Evolutionary conservation across 1,140 invertebrate genomes (phyloP).

Genomic region (Stegodyphus mimosarum): DNA sequence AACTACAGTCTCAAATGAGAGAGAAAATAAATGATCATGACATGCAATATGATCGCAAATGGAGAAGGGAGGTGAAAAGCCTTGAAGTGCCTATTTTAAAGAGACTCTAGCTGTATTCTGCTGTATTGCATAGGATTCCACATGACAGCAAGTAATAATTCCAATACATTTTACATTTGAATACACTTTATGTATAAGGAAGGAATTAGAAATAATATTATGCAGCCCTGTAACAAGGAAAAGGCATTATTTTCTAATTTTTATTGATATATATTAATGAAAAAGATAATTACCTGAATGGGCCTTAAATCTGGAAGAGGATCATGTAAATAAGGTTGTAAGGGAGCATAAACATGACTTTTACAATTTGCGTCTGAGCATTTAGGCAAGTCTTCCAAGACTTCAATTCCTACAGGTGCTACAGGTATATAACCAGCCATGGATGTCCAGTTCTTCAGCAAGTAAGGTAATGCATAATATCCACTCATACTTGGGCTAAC

Average conservation of each 20-base stretch:
- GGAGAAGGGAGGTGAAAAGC: too few species aligned
- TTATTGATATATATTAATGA: not conserved
- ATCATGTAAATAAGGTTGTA: constrained; percentile 37
- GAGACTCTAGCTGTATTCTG: too few species aligned
- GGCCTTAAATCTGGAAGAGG: constrained; percentile 45
- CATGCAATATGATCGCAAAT: too few species aligned
- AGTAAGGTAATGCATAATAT: constrained; percentile 67
- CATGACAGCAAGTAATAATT: too few species aligned
- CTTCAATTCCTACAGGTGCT: constrained; percentile 68
- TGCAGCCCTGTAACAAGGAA: too few species aligned
- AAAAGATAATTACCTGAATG: constrained; percentile 35
- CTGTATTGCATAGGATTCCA: too few species aligned
- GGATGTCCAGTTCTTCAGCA: constrained; percentile 65
- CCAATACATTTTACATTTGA: too few species aligned
- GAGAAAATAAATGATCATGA: too few species aligned
- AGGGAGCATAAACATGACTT: constrained; percentile 13
- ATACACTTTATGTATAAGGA: too few species aligned
- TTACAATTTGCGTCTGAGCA: not conserved
- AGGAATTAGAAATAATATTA: too few species aligned
- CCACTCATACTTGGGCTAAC: constrained; percentile 72
- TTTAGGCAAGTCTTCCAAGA: constrained; percentile 23
- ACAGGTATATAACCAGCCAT: constrained; percentile 68
- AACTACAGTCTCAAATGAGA: too few species aligned
- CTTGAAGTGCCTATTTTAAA: too few species aligned
- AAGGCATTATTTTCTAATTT: not conserved